phyloP scores from a whole-genome alignment of 2,113 vertebrate genomes.

The Haliaeetus leucogaster region DNA sequence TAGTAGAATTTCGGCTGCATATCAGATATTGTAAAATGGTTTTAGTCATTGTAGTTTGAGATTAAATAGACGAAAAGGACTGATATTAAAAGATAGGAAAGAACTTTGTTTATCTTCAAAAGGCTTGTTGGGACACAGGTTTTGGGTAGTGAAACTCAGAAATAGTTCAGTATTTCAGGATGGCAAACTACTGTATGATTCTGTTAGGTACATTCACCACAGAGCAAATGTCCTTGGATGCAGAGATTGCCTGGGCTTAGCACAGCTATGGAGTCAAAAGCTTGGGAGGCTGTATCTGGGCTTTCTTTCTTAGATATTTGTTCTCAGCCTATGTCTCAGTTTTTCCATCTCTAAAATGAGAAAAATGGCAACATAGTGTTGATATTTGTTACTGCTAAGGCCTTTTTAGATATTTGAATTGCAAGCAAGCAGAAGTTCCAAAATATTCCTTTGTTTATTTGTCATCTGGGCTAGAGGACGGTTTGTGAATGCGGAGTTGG shows the following conservation, averaged over 20 bases:
- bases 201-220: neutral
- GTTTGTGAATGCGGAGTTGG: neutral
- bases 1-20: neutral
- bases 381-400: neutral
- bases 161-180: neutral
- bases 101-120: neutral
- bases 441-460: conserved; percentile 13
- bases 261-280: neutral
- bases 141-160: neutral
- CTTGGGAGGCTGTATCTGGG: neutral
- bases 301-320: neutral
- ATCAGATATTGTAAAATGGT: neutral
- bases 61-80: neutral
- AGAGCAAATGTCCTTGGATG: neutral
- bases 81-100: neutral
- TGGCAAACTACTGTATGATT: neutral
- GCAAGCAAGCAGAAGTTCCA: neutral
- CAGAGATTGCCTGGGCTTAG: neutral
- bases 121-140: neutral
- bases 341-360: neutral
- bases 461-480: neutral
- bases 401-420: neutral
- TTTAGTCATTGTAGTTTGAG: neutral
- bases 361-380: neutral
- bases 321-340: neutral